A percentile compares a stretch with the other conserved stretches of the same genome.
These are phyloP conservation scores for Asbolus verrucosus DNA, from an alignment of 1,140 invertebrate species.

Conservation along the genomic window DNA sequence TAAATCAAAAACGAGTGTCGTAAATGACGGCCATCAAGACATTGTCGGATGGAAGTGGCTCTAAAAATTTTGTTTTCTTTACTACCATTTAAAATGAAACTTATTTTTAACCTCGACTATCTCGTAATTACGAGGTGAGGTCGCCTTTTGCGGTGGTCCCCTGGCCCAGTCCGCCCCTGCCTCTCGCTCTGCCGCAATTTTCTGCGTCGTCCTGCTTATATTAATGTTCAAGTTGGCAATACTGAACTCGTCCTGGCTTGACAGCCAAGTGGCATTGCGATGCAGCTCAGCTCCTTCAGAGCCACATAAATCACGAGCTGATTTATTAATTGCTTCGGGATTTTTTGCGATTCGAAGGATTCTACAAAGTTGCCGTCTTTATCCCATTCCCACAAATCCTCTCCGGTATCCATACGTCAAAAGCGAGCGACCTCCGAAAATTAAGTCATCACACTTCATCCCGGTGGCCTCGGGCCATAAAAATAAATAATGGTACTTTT, in stretches of 20 bases:
- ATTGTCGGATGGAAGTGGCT: no score
- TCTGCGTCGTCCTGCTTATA: constrained; percentile 4
- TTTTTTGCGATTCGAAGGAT: constrained; percentile 2
- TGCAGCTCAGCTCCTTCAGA: not conserved
- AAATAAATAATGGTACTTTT: constrained; percentile 50
- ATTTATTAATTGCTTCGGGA: constrained; percentile 42
- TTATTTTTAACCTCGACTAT: no score
- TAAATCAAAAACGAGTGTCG: no score
- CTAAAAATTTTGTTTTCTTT: no score
- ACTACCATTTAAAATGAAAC: no score
- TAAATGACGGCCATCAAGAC: no score
- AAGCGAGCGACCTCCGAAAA: constrained; percentile 29
- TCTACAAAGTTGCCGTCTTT: no score
- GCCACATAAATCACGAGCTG: constrained; percentile 16
- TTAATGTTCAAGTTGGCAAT: not conserved
- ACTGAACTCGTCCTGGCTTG: not conserved
- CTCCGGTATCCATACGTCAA: constrained; percentile 14
- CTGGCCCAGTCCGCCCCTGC: no score
- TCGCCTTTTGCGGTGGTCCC: no score
- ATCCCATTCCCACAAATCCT: constrained; percentile 6
- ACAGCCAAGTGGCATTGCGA: not conserved
- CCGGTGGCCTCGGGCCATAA: constrained; percentile 41
- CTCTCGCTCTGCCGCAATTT: no score
- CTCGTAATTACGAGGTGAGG: no score
- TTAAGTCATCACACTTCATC: constrained; percentile 48